Evolutionary conservation across 2,888 invertebrate species (phyloP), one percentile per base, ranked within the genome.

Genomic region (Caenorhabditis japonica): DNA sequence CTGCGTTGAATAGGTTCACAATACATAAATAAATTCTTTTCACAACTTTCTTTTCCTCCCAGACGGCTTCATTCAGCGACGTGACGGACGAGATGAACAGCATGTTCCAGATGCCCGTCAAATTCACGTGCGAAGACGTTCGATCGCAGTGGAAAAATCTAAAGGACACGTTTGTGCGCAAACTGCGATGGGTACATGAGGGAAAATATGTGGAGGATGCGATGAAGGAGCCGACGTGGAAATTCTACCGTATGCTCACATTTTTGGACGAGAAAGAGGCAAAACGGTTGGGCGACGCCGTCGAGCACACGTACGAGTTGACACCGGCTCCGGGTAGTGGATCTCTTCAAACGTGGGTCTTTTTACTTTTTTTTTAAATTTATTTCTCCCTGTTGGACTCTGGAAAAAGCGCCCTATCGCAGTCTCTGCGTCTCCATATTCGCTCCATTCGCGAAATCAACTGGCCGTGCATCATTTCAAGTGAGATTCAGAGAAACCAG

Each of bases 91-190:
- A 59, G 12, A 47, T 72, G 12, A 72, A 72, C 34, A 7, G 15
- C 4, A 25, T 55, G 25, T 66, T 60, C 39, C 44, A 25, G 34
- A 66, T 66, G 56, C 4, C 43, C 0, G 36, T 36, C 5, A 68
- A 73, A 17, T 73, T 73, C 56, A 60, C 41, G 5, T 51, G 62
- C 10, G 80, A 82, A 51, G 82, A 82, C 52, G 75, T 82, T 17
- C 58, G 80, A 25, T 73, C 77, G 3, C 82, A 82, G 49, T 82
- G 80, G 80, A 82, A 82, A 58, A 82, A 82, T 53, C 68, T 82
- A 15, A 82, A 82, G 49, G 82, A 82, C 55, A 82, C 82, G 17
- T 82, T 76, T 38, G 77, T 80, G 3, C 61, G 82, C 10, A 82
- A 82, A 56, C 76, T 75, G 19, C 70, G 82, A 41, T 82, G 80